Conservation (phyloP, 2,888 invertebrate genomes). For the Hoplodrina blanda region DNA sequence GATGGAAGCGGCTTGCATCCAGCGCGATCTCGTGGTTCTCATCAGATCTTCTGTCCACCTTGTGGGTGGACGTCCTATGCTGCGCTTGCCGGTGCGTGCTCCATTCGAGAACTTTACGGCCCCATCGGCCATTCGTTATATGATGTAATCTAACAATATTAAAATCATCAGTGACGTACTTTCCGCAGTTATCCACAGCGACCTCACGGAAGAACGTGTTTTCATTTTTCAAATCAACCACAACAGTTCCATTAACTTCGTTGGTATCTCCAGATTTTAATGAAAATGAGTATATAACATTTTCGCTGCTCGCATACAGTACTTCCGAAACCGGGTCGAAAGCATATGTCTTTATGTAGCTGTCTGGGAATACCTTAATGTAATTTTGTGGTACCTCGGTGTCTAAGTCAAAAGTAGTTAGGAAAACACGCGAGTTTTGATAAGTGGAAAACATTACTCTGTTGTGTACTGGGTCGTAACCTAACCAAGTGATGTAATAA, state of each 20-base stretch:
- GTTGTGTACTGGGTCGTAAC: background rate
- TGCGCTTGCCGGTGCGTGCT: too few relatives aligned
- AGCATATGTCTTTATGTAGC: background rate
- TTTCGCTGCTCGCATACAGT: background rate
- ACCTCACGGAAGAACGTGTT: background rate
- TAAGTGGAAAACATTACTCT: background rate
- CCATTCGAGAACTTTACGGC: too few relatives aligned
- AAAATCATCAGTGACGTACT: background rate
- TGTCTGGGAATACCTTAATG: too few relatives aligned
- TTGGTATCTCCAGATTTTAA: background rate
- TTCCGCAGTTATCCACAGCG: background rate
- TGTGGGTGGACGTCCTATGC: too few relatives aligned
- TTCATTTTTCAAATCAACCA: background rate
- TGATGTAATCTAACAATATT: too few relatives aligned
- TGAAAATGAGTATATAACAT: background rate
- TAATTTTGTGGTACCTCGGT: too few relatives aligned
- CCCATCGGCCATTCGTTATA: too few relatives aligned
- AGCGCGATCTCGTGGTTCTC: too few relatives aligned
- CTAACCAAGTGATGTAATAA: background rate
- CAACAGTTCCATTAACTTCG: background rate
- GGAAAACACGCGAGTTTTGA: background rate
- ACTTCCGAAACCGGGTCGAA: background rate
- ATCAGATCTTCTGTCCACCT: too few relatives aligned
- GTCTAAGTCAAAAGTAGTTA: background rate
- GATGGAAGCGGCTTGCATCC: too few relatives aligned